Base-by-base conservation (phyloP, 2,113 vertebrate species). In the Prunella fulvescens region DNA sequence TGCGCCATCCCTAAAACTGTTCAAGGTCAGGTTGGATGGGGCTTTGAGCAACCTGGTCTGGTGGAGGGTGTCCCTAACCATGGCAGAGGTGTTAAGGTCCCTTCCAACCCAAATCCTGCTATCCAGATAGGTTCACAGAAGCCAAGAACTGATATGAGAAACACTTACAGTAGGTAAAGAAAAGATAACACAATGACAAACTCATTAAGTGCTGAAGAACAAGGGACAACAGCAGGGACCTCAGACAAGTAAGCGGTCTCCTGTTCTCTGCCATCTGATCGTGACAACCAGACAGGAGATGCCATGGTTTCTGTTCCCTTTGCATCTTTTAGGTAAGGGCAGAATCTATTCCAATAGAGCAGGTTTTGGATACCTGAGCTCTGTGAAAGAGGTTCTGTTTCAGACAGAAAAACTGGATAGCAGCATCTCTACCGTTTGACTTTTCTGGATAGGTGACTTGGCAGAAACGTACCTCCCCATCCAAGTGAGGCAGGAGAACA, bases 401-500 rank as follows among this genome's bases (percentile, higher is more conserved):
- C 33, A 35, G 16, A n/a, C 23, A 66, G 19, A 64, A 89, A 82
- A 86, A 51, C 3, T 20, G 14, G 47, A 83, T 10, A 54, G 66
- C 50, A 79, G 57, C 37, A 79, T 20, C 29, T 78, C 44, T 16
- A 79, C 12, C 12, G 2, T 24, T 26, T 48, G 19, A 58, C 39
- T 74, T 73, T 58, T 47, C 44, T 44, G 14, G 23, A 70, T 22
- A 84, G 20, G 24, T 17, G 84, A 54, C 20, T 35, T 5, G 67
- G 48, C 35, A 35, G 39, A 78, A 79, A 69, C 0, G 0, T 97
- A 99, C 99, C 98, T 99, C 99, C 94, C 98, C 98, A 86, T 99
- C 99, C 97, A 99, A 97, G 85, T 99, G 98, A 79, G 96, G 97
- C 77, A 99, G 95, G 9, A 99, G 97, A 92, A 99, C 97, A 37